phyloP scores from a whole-genome alignment of 2,888 invertebrate species.

The Diploptera punctata region DNA sequence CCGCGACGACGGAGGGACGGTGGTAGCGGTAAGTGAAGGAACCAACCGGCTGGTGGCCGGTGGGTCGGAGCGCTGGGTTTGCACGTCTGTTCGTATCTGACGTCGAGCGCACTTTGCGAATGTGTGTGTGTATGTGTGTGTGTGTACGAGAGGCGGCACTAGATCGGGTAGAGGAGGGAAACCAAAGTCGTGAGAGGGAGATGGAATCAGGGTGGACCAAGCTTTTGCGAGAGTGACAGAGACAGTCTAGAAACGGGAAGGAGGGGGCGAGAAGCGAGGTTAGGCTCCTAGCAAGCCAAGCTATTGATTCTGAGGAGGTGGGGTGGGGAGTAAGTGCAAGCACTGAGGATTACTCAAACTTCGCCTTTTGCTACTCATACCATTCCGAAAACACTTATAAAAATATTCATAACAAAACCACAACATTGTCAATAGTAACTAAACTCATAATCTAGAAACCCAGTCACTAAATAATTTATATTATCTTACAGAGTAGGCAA shows the following conservation, averaged over 20 bases:
- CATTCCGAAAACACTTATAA: not conserved
- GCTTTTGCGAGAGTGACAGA: conserved; percentile 23
- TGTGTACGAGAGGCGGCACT: not conserved
- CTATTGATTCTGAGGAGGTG: conserved; percentile 46
- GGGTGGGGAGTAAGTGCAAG: conserved; percentile 50
- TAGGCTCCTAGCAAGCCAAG: conserved; percentile 39
- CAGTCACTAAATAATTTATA: too few relatives aligned
- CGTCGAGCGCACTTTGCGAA: conserved; percentile 62
- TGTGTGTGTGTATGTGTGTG: not conserved
- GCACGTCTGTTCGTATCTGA: conserved; percentile 58
- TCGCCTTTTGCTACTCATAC: conserved; percentile 4
- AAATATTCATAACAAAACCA: too few relatives aligned
- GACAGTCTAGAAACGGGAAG: conserved; percentile 25
- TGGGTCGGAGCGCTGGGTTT: conserved; percentile 51
- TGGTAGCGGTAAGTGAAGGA: conserved; percentile 8
- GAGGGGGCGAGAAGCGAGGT: conserved; percentile 23
- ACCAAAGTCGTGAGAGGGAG: conserved; percentile 20
- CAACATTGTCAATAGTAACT: too few relatives aligned
- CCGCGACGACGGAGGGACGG: conserved; percentile 1
- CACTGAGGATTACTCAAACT: conserved; percentile 39
- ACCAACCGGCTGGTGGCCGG: conserved; percentile 7
- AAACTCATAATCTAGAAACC: too few relatives aligned
- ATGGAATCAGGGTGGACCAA: conserved; percentile 21
- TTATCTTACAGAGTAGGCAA: too few relatives aligned
- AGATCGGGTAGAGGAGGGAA: conserved; percentile 18